Conservation (phyloP, 2,888 invertebrate species). For the Latheticus oryzae region DNA sequence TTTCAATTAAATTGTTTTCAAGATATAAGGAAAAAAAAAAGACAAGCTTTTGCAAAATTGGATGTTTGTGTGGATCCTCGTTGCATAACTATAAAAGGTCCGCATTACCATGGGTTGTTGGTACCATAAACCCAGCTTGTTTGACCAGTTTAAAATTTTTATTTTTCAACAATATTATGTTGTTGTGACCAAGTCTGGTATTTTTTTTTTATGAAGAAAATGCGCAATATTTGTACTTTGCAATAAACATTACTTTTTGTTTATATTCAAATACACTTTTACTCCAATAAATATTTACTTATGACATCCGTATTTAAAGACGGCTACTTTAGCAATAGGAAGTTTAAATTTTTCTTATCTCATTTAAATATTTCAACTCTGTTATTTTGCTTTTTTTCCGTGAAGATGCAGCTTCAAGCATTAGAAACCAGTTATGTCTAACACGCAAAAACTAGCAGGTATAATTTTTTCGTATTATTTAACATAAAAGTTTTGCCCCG, state of each 20-base stretch:
- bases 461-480: conserved; percentile 8
- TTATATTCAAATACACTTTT: conserved; percentile 18
- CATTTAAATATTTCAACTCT: conserved; percentile 9
- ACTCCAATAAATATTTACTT: conserved; percentile 22
- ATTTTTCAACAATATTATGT: too few relatives aligned
- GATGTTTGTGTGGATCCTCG: neutral
- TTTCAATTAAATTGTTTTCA: too few relatives aligned
- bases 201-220: too few relatives aligned
- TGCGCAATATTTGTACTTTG: conserved; percentile 23
- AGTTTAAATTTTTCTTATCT: conserved; percentile 1
- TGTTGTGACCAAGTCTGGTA: too few relatives aligned
- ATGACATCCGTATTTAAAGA: conserved; percentile 14
- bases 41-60: too few relatives aligned
- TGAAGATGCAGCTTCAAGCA: too few relatives aligned
- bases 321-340: too few relatives aligned
- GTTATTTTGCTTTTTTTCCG: too few relatives aligned
- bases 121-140: conserved; percentile 9
- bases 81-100: conserved; percentile 18
- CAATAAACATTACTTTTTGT: conserved; percentile 22
- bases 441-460: conserved; percentile 5
- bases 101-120: conserved; percentile 6
- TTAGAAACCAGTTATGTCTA: conserved; percentile 2
- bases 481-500: too few relatives aligned
- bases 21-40: too few relatives aligned
- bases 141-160: conserved; percentile 14